A percentile compares a stretch with the other conserved stretches of the same genome.
Conservation (phyloP, 1,140 invertebrate species). For the Brachionus rubens region DNA sequence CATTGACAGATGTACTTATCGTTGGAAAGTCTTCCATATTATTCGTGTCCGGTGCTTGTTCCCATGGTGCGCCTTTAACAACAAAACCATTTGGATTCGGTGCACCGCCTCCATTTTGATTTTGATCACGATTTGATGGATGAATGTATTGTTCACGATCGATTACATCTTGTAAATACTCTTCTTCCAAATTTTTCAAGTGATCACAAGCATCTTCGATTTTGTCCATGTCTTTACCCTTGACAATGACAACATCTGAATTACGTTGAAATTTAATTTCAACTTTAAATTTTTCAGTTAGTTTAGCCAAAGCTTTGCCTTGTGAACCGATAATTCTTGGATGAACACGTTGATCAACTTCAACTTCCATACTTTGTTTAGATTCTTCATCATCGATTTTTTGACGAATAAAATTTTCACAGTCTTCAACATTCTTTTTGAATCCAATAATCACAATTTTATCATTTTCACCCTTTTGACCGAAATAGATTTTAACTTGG, state of each 20-base stretch:
- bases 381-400: conserved; percentile 37
- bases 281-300: conserved; percentile 73
- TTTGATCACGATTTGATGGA: conserved; percentile 51
- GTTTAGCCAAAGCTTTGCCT: conserved; percentile 78
- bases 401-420: not conserved
- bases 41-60: conserved; percentile 72
- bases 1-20: conserved; percentile 65
- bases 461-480: conserved; percentile 30
- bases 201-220: conserved; percentile 83
- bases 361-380: conserved; percentile 59
- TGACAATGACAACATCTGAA: conserved; percentile 78
- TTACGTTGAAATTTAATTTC: conserved; percentile 72
- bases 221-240: conserved; percentile 74
- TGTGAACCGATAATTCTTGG: conserved; percentile 81
- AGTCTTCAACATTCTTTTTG: conserved; percentile 38
- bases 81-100: conserved; percentile 69
- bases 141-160: conserved; percentile 27
- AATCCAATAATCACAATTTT: conserved; percentile 13
- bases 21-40: conserved; percentile 86
- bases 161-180: conserved; percentile 74
- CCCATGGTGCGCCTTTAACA: conserved; percentile 83
- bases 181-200: conserved; percentile 82
- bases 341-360: conserved; percentile 70
- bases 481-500: conserved; percentile 35
- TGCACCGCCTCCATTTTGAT: conserved; percentile 35